These are phyloP conservation scores for Cladorhizidae sp. DNA, from an alignment of 37 sponge, comb jelly and placozoan genomes.

Conservation along the genomic window DNA sequence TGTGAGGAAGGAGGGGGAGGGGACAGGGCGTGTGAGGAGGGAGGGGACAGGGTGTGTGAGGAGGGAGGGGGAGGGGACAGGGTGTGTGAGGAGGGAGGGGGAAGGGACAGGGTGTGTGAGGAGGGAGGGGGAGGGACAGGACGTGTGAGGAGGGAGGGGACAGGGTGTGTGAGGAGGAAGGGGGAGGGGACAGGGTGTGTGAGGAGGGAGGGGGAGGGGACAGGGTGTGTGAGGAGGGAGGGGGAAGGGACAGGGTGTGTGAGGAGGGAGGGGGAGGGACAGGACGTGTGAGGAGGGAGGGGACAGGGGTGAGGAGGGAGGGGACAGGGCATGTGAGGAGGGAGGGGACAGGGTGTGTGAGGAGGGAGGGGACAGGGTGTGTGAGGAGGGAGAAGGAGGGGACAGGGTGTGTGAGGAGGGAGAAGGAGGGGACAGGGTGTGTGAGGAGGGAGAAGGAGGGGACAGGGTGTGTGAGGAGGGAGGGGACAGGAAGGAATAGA, in stretches of 20 bases:
- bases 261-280: not conserved
- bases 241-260: not conserved
- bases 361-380: not conserved
- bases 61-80: not conserved
- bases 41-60: not conserved
- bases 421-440: no score
- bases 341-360: not conserved
- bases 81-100: not conserved
- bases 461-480: no score
- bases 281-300: no score
- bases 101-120: not conserved
- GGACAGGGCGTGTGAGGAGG: no score
- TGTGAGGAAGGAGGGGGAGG: not conserved
- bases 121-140: not conserved
- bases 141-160: not conserved
- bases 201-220: conserved; percentile 10
- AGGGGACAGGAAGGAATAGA: no score
- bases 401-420: not conserved
- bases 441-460: no score
- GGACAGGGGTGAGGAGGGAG: not conserved
- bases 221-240: not conserved
- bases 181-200: not conserved
- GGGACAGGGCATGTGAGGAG: not conserved
- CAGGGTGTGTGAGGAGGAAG: not conserved
- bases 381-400: not conserved